A percentile compares a stretch with the other conserved stretches of the same genome.
Conservation (phyloP, 2,797 vertebrate genomes). For the Enteromius unitaeniatus region DNA sequence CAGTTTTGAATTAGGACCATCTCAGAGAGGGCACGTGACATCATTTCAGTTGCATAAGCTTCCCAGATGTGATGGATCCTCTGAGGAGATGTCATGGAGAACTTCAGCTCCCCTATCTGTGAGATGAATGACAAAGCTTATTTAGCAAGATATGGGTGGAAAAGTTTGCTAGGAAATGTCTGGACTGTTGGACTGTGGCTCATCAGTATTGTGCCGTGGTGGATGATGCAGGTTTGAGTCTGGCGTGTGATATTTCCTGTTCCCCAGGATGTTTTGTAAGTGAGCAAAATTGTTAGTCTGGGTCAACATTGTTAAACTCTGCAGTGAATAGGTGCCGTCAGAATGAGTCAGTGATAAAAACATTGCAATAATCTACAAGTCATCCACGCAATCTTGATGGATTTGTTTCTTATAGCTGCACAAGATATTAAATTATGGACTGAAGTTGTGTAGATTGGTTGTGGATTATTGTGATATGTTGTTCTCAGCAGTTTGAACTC, state of each 20-base stretch:
- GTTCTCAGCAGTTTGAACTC: not conserved
- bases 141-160: not conserved
- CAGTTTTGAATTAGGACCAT: slow-evolving; percentile 11
- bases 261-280: not conserved
- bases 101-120: not conserved
- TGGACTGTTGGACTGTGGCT: not conserved
- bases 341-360: not conserved
- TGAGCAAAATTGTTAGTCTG: not conserved
- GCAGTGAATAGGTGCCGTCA: not conserved
- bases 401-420: not conserved
- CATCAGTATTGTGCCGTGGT: not conserved
- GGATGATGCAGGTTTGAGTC: not conserved
- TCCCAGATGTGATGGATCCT: slow-evolving; percentile 24
- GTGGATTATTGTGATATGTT: not conserved
- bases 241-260: not conserved
- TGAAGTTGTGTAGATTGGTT: not conserved
- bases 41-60: slow-evolving; percentile 52
- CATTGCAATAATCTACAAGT: not conserved
- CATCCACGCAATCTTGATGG: not conserved
- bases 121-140: not conserved
- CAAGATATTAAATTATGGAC: not conserved
- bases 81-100: not conserved
- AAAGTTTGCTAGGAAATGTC: not conserved
- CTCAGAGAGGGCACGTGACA: slow-evolving; percentile 32
- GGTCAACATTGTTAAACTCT: not conserved